Evolutionary conservation across 2,797 vertebrate species (phyloP).

Genomic region (Simalia tracyae): DNA sequence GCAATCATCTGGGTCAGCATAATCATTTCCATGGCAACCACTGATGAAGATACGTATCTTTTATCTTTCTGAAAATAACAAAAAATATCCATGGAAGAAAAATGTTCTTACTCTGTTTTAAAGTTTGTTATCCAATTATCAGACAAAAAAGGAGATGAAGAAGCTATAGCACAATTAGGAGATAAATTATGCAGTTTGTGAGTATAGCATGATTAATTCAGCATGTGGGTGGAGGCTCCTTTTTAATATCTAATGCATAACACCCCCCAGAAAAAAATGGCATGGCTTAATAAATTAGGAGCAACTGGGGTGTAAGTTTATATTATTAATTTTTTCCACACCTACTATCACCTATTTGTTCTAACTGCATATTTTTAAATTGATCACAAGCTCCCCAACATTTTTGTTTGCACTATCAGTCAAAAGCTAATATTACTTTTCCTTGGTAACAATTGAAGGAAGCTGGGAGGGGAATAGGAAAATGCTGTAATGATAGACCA

Average conservation of each 20-base stretch:
- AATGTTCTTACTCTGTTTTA: slow-evolving; percentile 21
- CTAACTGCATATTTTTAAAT: slow-evolving; percentile 16
- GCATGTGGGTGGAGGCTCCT: neutral
- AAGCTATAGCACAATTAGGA: neutral
- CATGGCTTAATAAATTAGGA: neutral
- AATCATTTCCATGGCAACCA: slow-evolving; percentile 23
- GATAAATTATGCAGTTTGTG: neutral
- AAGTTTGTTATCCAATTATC: slow-evolving; percentile 9
- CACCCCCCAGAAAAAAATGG: neutral
- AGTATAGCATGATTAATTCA: neutral
- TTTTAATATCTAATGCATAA: neutral
- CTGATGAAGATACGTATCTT: slow-evolving; percentile 19
- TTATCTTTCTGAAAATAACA: slow-evolving; percentile 4
- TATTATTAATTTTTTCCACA: slow-evolving; percentile 13
- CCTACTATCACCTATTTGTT: neutral
- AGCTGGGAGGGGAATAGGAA: slow-evolving; percentile 38
- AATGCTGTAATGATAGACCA: slow-evolving; percentile 28
- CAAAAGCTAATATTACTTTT: slow-evolving; percentile 34
- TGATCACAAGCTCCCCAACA: neutral
- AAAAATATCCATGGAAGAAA: neutral
- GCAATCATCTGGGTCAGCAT: slow-evolving; percentile 22
- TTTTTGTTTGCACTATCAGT: slow-evolving; percentile 16
- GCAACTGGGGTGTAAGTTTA: neutral
- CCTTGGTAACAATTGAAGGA: slow-evolving; percentile 62
- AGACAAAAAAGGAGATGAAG: slow-evolving; percentile 2